Percentiles rank a stretch among this genome's conserved stretches.
These are phyloP conservation scores for Vombatus ursinus DNA, from an alignment of 2,113 vertebrate genomes.

Conservation along the genomic window DNA sequence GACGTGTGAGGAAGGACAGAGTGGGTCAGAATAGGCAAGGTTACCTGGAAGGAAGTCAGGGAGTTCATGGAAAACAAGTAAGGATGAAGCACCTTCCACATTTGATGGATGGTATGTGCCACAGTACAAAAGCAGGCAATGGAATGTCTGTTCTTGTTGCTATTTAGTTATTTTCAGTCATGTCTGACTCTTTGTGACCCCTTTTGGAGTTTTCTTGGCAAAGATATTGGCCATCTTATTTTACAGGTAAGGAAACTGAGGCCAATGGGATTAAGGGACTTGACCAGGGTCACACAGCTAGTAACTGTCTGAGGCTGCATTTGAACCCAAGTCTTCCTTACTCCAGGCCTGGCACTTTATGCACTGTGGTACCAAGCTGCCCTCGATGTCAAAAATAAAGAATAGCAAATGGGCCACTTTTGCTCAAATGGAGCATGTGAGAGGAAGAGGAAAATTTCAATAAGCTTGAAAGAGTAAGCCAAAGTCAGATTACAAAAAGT, in stretches of 20 bases:
- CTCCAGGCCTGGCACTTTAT: background rate
- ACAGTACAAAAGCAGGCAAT: background rate
- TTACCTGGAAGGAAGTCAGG: background rate
- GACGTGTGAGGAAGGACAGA: background rate
- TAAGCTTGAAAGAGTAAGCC: background rate
- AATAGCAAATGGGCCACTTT: background rate
- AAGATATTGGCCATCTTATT: background rate
- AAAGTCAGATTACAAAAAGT: background rate
- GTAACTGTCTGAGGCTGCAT: background rate
- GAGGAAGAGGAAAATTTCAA: background rate
- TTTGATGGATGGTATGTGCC: background rate
- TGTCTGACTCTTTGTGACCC: background rate
- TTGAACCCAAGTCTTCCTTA: background rate
- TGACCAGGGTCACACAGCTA: background rate
- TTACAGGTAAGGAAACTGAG: background rate
- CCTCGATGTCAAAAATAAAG: background rate
- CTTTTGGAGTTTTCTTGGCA: background rate
- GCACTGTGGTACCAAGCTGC: background rate
- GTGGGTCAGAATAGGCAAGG: background rate
- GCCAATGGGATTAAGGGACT: background rate
- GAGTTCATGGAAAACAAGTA: background rate
- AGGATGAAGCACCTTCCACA: background rate
- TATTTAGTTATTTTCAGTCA: background rate
- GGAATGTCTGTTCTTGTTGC: background rate
- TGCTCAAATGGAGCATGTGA: background rate